Evolutionary conservation across 2,113 vertebrate genomes (phyloP).

Genomic region (Rhineura floridana): DNA sequence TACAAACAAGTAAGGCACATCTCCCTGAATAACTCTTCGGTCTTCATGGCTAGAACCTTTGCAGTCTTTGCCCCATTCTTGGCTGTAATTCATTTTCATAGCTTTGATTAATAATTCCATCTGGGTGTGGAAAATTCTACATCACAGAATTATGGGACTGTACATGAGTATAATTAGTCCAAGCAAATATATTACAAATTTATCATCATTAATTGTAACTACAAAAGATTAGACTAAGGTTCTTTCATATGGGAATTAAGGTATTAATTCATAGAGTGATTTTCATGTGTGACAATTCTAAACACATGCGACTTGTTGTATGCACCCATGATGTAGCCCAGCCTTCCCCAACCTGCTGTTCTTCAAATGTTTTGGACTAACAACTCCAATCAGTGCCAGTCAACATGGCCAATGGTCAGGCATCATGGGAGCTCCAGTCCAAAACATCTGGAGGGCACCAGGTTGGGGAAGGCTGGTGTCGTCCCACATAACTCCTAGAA

Average conservation of each 20-base stretch:
- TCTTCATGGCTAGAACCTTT: background rate
- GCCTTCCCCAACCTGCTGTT: no score
- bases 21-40: background rate
- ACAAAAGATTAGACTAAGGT: background rate
- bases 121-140: background rate
- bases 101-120: background rate
- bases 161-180: background rate
- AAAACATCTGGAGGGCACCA: no score
- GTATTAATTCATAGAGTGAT: background rate
- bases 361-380: no score
- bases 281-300: background rate
- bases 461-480: no score
- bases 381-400: no score
- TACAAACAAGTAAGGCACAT: background rate
- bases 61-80: background rate
- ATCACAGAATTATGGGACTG: background rate
- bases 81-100: background rate
- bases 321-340: background rate
- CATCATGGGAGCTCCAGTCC: no score
- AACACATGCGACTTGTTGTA: background rate
- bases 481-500: no score
- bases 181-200: background rate
- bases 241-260: background rate
- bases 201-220: constrained; percentile 25
- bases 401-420: no score